Evolutionary conservation across 2,113 vertebrate genomes (phyloP), one percentile per base, ranked within the genome.

Genomic region (Pyxicephalus adspersus): DNA sequence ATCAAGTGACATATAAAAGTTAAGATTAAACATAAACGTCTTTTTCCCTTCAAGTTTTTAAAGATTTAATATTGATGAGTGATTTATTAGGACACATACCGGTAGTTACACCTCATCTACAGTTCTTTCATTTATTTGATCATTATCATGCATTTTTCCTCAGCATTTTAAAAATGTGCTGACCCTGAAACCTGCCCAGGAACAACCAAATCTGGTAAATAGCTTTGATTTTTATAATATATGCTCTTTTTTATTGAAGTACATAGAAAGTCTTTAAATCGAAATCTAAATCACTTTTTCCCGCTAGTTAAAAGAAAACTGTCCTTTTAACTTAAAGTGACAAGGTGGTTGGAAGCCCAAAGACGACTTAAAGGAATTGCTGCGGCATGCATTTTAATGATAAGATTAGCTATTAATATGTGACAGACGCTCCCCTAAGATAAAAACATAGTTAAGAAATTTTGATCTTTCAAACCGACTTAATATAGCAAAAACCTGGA

Each of bases 391-490:
- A 81, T 64, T 70, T 80, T 45, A 50, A 73, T 15, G 60, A 78
- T 74, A 84, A 86, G 50, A 64, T 76, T 73, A 68, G 67, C 76
- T 76, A 63, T 11, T 84, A 22, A 70, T 64, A 83, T 66, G 65
- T 57, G 79, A 68, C 34, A 73, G 71, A 70, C 52, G 26, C 54
- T 84, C 85, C 80, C 67, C 22, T 65, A 79, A 83, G 58, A 85
- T 84, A 83, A 84, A 60, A 45, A 73, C 67, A 55, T 63, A 20
- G 74, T 75, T 26, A 64, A 73, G 58, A 80, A 31, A 57, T 4
- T 20, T 26, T 77, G 79, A 61, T 83, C 5, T 16, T 76, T 74
- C 77, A 74, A 51, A 80, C 29, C 3, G n/a, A 31, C 1, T 81
- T 72, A 2, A 2, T 38, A 58, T 67, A 80, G 51, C 78, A 55